Evolutionary conservation across 2,888 invertebrate genomes (phyloP).

Genomic region (Lacanobia oleracea): DNA sequence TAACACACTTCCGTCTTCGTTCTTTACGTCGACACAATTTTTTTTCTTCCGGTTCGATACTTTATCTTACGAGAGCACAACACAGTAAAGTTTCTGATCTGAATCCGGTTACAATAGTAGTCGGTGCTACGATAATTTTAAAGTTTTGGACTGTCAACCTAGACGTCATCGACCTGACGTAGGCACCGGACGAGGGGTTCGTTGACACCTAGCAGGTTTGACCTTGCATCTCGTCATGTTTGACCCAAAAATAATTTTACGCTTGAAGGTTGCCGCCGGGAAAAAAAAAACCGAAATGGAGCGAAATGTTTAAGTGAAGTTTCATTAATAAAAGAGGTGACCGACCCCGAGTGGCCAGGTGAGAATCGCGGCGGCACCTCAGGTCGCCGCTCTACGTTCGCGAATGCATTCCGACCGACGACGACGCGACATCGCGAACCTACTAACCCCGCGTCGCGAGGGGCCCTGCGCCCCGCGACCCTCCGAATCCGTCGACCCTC

Average conservation of each 20-base stretch:
- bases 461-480: slow-evolving; percentile 89
- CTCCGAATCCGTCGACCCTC: slow-evolving; percentile 86
- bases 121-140: slow-evolving; percentile 49
- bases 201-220: slow-evolving; percentile 87
- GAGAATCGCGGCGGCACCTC: slow-evolving; percentile 87
- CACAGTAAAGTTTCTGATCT: slow-evolving; percentile 63
- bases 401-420: slow-evolving; percentile 90
- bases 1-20: slow-evolving; percentile 87
- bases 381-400: slow-evolving; percentile 90
- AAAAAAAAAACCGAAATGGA: slow-evolving; percentile 63
- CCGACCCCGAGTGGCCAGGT: slow-evolving; percentile 84
- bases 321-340: slow-evolving; percentile 79
- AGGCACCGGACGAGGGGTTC: slow-evolving; percentile 86
- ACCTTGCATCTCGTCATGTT: slow-evolving; percentile 86
- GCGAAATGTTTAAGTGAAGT: slow-evolving; percentile 60
- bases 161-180: slow-evolving; percentile 89
- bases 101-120: slow-evolving; percentile 39
- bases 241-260: slow-evolving; percentile 82
- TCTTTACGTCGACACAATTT: slow-evolving; percentile 82
- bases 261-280: slow-evolving; percentile 56
- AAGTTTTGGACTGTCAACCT: slow-evolving; percentile 77
- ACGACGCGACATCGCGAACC: slow-evolving; percentile 90
- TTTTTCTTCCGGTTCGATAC: slow-evolving; percentile 65
- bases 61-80: slow-evolving; percentile 65
- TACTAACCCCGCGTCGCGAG: slow-evolving; percentile 90